Conservation (phyloP, 2,113 vertebrate genomes). For the Actinemys pallida region DNA sequence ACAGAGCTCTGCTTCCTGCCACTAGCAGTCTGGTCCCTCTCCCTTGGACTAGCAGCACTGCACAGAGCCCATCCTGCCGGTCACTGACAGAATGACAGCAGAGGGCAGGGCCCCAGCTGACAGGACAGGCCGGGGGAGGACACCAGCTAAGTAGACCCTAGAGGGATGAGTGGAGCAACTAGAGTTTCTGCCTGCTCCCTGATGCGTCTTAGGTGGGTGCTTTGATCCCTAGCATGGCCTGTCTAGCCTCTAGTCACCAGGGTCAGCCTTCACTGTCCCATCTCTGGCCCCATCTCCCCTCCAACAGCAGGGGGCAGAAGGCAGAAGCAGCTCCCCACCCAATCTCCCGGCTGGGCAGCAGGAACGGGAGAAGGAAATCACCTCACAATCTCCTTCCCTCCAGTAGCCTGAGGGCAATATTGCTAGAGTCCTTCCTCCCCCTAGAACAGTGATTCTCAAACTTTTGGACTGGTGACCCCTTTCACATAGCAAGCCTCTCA, state of each 20-base stretch:
- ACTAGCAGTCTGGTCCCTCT: rapidly evolving
- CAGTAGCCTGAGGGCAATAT: neutral
- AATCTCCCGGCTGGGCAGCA: neutral
- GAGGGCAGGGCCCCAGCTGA: neutral
- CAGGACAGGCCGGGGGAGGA: neutral
- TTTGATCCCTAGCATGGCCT: neutral
- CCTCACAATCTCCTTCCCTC: neutral
- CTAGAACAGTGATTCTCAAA: neutral
- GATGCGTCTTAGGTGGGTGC: neutral
- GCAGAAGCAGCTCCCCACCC: neutral
- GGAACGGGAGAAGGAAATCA: neutral
- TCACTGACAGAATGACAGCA: neutral
- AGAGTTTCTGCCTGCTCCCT: neutral
- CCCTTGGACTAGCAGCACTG: neutral
- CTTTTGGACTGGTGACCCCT: too few species aligned
- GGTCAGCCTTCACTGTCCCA: rapidly evolving
- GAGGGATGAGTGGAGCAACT: neutral
- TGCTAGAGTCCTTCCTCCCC: neutral
- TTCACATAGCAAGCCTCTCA: too few species aligned
- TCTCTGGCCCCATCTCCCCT: neutral
- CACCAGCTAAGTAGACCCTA: neutral
- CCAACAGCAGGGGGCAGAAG: neutral
- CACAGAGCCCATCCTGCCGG: neutral
- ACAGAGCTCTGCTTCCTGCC: neutral
- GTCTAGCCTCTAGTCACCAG: neutral